Base-by-base conservation (phyloP, 1,140 invertebrate genomes). In the Drosophila arawakana region DNA sequence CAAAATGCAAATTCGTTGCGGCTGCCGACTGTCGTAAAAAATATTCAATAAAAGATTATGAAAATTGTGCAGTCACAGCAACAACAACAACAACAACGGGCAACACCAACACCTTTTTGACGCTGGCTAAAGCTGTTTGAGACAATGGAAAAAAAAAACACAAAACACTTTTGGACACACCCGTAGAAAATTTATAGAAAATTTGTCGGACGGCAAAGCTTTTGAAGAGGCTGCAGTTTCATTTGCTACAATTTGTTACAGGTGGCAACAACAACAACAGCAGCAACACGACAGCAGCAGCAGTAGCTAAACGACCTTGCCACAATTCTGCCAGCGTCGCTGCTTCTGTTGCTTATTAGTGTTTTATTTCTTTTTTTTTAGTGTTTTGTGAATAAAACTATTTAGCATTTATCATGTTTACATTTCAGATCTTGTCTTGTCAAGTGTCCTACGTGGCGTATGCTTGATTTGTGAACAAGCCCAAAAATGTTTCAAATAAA, bases 201-300 rank as follows among this genome's bases (percentile, higher is more conserved):
- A 62, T 49, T 41, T 47, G 49, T 69, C 25, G 4, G 66, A 63
- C 72, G 61, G 77, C 75, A 44, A 30, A 30, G 25, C 50, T 44
- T 73, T 83, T 46, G 66, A 76, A 71, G 65, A 63, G 76, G 67
- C 66, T 67, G 80, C 82, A 76, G 73, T 65, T 68, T 61, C 69
- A 73, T 76, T 82, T 88, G 83, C 73, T 71, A 57, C 76, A 77
- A 89, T 88, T 89, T 72, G 83, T 66, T 88, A 89, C 83, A 88
- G 85, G 85, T 84, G 76, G 73, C 77, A 76, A 62, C 63, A 55
- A 41, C 43, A 65, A 52, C 50, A 50, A 41, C 60, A 69, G n/a
- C 41, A 34, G 41, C 34, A 15, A 15, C 15, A 60, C 34, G 43
- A 46, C 63, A 68, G 65, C 62, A 73, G 47, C 59, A 72, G 13